phyloP scores from a whole-genome alignment of 2,888 invertebrate species.

The Panzeria rudis region DNA sequence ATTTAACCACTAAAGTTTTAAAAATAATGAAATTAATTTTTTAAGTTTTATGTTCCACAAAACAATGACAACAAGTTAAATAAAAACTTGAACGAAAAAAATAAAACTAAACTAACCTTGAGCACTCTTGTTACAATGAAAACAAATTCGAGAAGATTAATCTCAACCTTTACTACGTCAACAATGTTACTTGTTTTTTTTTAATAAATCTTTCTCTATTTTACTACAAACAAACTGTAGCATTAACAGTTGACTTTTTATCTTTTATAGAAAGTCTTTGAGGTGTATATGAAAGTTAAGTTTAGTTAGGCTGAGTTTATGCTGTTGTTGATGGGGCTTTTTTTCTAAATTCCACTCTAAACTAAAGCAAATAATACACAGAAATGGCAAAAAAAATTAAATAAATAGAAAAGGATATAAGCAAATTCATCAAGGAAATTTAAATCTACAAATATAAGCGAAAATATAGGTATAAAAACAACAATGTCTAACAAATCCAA shows the following conservation, averaged over 20 bases:
- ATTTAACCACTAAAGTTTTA: constrained; percentile 58
- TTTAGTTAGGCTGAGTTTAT: constrained; percentile 31
- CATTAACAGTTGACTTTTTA: constrained; percentile 65
- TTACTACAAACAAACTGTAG: constrained; percentile 40
- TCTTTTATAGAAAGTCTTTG: constrained; percentile 59
- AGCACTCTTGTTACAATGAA: constrained; percentile 64
- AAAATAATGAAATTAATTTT: constrained; percentile 66
- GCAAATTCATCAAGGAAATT: constrained; percentile 59
- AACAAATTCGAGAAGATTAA: constrained; percentile 51
- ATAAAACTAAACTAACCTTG: constrained; percentile 62
- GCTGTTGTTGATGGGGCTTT: background rate
- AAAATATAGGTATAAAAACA: background rate
- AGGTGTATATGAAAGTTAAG: constrained; percentile 66
- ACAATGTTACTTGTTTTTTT: constrained; percentile 25
- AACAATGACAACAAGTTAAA: constrained; percentile 51
- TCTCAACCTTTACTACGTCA: constrained; percentile 56
- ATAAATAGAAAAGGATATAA: constrained; percentile 38
- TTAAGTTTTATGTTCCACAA: constrained; percentile 29
- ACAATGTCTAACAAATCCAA: too few relatives aligned
- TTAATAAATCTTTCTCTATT: constrained; percentile 34
- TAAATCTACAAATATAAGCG: constrained; percentile 1
- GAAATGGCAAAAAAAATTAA: background rate
- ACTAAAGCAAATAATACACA: constrained; percentile 46
- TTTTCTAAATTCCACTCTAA: constrained; percentile 15
- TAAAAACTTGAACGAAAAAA: constrained; percentile 15